Evolutionary conservation across 2,797 vertebrate genomes (phyloP).

Genomic region (Pyrocephalus nanus): DNA sequence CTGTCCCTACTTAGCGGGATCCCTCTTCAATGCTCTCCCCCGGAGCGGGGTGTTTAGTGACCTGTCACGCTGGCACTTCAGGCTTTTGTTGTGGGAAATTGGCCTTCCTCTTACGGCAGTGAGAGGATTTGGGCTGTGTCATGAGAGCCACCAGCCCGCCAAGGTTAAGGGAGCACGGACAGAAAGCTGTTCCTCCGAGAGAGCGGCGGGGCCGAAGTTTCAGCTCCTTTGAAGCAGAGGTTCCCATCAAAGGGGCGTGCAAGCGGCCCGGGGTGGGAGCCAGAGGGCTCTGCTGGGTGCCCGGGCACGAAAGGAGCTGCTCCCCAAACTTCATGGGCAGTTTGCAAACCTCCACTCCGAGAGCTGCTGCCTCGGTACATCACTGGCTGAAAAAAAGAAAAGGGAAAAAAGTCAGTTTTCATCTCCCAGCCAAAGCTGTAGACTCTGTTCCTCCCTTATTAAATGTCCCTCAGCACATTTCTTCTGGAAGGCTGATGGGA

Average conservation of each 20-base stretch:
- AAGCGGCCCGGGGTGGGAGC: not conserved
- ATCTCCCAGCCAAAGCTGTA: not conserved
- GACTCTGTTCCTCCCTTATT: not conserved
- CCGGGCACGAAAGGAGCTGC: not conserved
- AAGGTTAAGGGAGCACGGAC: not conserved
- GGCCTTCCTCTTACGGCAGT: conserved; percentile 50
- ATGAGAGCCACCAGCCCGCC: not conserved
- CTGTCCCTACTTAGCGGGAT: conserved; percentile 26
- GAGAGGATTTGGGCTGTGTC: conserved; percentile 46
- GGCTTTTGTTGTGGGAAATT: conserved; percentile 70
- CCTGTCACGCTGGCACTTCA: conserved; percentile 72
- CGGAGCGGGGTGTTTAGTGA: conserved; percentile 52
- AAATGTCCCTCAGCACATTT: not conserved
- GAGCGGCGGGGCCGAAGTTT: not conserved
- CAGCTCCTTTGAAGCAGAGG: not conserved
- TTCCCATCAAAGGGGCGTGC: not conserved
- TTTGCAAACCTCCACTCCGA: not conserved
- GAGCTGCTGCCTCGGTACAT: not conserved
- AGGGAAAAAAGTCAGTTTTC: accelerated
- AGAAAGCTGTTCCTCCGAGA: not conserved
- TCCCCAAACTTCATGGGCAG: accelerated
- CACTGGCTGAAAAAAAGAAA: not conserved
- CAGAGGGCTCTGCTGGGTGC: not conserved
- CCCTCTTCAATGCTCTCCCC: conserved; percentile 42
- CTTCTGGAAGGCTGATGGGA: not conserved